Evolutionary conservation across 1,140 invertebrate genomes (phyloP).

Genomic region (fruit fly (Drosophila melanogaster)): Release_6_plus_ISO1_MT NT_033777.3:5408501-5409000

Average conservation of each 20-base stretch:
- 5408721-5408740: conserved; percentile 94
- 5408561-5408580: not conserved
- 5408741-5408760: conserved; percentile 93
- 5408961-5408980: not conserved
- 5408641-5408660: conserved; percentile 20
- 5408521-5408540: not conserved
- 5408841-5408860: conserved; percentile 88
- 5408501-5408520: not conserved
- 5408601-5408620: not conserved
- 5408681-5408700: conserved; percentile 7
- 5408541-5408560: too few relatives aligned
- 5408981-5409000: too few relatives aligned
- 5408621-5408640: conserved; percentile 5
- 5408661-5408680: conserved; percentile 16
- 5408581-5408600: not conserved
- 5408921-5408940: conserved; percentile 85
- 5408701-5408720: conserved; percentile 91
- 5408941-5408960: conserved; percentile 18
- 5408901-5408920: conserved; percentile 87
- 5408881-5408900: conserved; percentile 90
- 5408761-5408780: conserved; percentile 92
- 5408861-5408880: conserved; percentile 91
- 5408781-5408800: conserved; percentile 89
- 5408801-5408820: conserved; percentile 33
- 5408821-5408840: conserved; percentile 81